These are phyloP conservation scores for Martes martes DNA, from an alignment of 2,113 vertebrate species.

Conservation along the genomic window DNA sequence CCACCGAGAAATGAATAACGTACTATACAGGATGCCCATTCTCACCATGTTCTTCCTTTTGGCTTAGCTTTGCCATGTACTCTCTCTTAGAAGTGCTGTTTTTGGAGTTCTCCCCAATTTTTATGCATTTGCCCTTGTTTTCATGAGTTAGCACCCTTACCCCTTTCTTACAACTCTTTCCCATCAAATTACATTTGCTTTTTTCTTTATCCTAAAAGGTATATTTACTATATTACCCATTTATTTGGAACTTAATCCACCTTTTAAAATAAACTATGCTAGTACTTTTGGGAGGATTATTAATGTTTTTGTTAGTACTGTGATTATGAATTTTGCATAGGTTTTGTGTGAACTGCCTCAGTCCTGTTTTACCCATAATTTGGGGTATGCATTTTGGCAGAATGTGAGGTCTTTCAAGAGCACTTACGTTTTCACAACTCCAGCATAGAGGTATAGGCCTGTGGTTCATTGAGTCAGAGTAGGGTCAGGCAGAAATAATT, in stretches of 20 bases:
- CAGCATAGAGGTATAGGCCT: not conserved
- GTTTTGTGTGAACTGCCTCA: not conserved
- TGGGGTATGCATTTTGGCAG: not conserved
- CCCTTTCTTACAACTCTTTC: not conserved
- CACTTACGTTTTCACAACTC: not conserved
- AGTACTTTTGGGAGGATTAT: not conserved
- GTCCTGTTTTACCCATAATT: not conserved
- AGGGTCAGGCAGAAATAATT: not conserved
- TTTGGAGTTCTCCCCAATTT: not conserved
- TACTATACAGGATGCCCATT: not conserved
- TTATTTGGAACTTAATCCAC: not conserved
- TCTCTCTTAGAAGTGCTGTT: not conserved
- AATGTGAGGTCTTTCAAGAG: not conserved
- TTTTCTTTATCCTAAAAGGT: not conserved
- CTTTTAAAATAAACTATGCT: not conserved
- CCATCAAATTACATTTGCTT: not conserved
- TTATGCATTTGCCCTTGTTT: not conserved
- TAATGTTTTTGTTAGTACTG: slow-evolving; percentile 2
- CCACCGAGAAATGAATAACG: not conserved
- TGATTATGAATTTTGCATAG: not conserved
- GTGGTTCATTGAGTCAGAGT: not conserved
- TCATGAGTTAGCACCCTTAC: not conserved
- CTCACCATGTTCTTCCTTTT: not conserved
- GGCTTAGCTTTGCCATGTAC: not conserved
- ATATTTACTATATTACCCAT: not conserved